A percentile compares a stretch with the other conserved stretches of the same genome.
Conservation (phyloP, 2,797 vertebrate genomes). For the Coregonus ussuriensis region DNA sequence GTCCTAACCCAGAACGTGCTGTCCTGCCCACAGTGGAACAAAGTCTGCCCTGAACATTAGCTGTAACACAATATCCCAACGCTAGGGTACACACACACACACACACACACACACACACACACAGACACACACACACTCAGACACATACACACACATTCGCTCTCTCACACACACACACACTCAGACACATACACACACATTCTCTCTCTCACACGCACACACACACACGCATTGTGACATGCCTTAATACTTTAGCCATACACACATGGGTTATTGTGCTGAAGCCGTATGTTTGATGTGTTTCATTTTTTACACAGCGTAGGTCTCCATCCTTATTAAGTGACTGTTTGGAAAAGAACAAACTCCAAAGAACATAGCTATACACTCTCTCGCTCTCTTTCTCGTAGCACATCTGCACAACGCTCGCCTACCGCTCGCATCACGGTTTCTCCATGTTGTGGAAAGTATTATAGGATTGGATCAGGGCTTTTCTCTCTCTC, state of each 20-base stretch:
- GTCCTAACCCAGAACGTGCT: slow-evolving; percentile 37
- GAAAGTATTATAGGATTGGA: slow-evolving; percentile 68
- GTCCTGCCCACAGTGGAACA: slow-evolving; percentile 65
- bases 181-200: slow-evolving; percentile 18
- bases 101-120: slow-evolving; percentile 28
- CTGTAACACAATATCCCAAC: slow-evolving; percentile 63
- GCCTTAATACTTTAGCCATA: background rate
- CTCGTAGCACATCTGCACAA: slow-evolving; percentile 50
- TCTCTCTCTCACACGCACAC: background rate
- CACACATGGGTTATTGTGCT: slow-evolving; percentile 27
- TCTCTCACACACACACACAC: slow-evolving; percentile 14
- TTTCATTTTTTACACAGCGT: slow-evolving; percentile 69
- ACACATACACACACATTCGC: slow-evolving; percentile 21
- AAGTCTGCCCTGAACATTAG: slow-evolving; percentile 62
- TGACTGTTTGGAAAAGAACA: slow-evolving; percentile 65
- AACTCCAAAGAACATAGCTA: slow-evolving; percentile 53
- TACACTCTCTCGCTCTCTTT: slow-evolving; percentile 26
- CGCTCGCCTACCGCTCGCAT: background rate
- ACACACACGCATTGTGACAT: background rate
- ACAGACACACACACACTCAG: background rate
- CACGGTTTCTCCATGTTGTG: slow-evolving; percentile 64
- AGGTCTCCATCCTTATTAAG: slow-evolving; percentile 60
- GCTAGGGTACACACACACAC: slow-evolving; percentile 12
- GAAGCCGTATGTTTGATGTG: slow-evolving; percentile 50
- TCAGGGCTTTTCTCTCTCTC: slow-evolving; percentile 38